phyloP scores from a whole-genome alignment of 2,113 vertebrate species.

The Choloepus hoffmanni region DNA sequence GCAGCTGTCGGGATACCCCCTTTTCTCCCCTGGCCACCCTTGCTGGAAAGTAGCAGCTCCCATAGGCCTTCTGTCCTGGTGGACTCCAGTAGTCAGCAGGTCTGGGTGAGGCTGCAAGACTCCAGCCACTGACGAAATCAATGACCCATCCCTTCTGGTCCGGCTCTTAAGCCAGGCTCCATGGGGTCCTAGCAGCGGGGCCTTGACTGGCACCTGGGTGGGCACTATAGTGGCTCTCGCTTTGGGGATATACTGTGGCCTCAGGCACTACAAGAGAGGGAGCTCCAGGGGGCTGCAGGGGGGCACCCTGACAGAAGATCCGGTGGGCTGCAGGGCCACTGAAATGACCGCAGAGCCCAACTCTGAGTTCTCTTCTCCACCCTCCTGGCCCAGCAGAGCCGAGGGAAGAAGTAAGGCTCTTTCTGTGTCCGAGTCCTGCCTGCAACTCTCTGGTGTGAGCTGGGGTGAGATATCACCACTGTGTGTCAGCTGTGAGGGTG shows the following conservation, averaged over 20 bases:
- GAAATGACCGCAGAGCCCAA: too few species aligned
- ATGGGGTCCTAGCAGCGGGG: fast-evolving
- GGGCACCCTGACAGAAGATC: background rate
- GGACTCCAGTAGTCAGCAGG: conserved; percentile 82
- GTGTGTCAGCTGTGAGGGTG: too few species aligned
- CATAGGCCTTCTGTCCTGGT: conserved; percentile 84
- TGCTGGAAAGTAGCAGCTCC: conserved; percentile 63
- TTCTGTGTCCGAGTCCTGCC: background rate
- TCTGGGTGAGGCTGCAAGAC: conserved; percentile 83
- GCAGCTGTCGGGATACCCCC: conserved; percentile 83
- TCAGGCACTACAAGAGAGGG: background rate
- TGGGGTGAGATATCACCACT: too few species aligned
- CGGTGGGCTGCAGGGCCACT: background rate
- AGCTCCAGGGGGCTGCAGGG: background rate
- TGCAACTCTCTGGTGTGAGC: too few species aligned
- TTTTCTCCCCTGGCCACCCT: conserved; percentile 75
- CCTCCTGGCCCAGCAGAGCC: background rate
- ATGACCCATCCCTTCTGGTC: conserved; percentile 53
- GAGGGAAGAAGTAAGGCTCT: background rate
- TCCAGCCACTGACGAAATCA: conserved; percentile 83
- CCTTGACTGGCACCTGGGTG: background rate
- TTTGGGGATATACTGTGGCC: background rate
- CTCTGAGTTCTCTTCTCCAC: background rate
- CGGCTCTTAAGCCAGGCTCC: background rate
- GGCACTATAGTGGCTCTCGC: background rate